A percentile compares a stretch with the other conserved stretches of the same genome.
Evolutionary conservation across 2,113 vertebrate species (phyloP).

Genomic region (Beaufortia kweichowensis): DNA sequence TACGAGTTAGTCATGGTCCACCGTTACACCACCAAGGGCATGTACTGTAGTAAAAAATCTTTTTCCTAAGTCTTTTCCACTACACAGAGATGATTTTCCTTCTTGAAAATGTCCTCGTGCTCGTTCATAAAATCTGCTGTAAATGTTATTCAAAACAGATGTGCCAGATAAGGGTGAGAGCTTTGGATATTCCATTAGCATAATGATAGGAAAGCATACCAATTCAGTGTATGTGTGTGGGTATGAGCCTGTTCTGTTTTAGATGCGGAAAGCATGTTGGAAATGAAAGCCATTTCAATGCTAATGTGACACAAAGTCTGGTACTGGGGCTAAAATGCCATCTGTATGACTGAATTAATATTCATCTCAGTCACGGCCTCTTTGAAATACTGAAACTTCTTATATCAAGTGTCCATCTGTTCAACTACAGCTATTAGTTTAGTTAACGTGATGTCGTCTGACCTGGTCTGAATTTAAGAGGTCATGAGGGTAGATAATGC

Average conservation of each 20-base stretch:
- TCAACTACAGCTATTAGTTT: conserved; percentile 34
- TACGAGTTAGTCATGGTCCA: conserved; percentile 28
- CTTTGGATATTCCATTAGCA: conserved; percentile 20
- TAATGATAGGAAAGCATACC: conserved; percentile 8
- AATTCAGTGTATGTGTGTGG: neutral
- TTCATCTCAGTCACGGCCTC: conserved; percentile 20
- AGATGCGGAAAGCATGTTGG: conserved; percentile 23
- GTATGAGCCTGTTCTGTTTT: conserved; percentile 13
- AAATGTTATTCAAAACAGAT: conserved; percentile 26
- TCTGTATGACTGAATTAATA: conserved; percentile 33
- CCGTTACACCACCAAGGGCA: conserved; percentile 27
- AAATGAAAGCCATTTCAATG: conserved; percentile 22
- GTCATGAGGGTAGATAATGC: conserved; percentile 21
- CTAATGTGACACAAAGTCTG: conserved; percentile 7
- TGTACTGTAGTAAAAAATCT: conserved; percentile 14
- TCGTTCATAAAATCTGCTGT: conserved; percentile 13
- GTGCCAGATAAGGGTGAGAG: conserved; percentile 7
- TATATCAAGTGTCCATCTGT: conserved; percentile 47
- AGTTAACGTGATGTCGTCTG: conserved; percentile 30
- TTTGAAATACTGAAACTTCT: conserved; percentile 1
- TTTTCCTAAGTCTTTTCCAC: conserved; percentile 26
- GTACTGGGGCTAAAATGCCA: neutral
- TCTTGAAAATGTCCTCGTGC: conserved; percentile 22
- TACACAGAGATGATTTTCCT: conserved; percentile 17
- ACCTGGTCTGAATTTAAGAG: conserved; percentile 29